Conservation (phyloP, 1,140 invertebrate genomes). For the Pogonomyrmex barbatus region DNA sequence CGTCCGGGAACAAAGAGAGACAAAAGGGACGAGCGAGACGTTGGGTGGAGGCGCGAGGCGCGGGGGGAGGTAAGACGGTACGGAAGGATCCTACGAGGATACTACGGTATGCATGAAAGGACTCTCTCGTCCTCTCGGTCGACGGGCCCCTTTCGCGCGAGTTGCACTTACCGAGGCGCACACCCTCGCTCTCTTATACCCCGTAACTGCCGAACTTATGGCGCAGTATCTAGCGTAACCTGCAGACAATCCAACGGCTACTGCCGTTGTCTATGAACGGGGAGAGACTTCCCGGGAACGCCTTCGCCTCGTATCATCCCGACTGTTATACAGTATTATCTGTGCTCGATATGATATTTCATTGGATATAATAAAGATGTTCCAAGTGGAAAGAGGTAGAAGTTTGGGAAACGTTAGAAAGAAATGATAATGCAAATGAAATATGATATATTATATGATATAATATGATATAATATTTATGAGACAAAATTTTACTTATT, state of each 20-base stretch:
- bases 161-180: constrained; percentile 64
- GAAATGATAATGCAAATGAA: neutral
- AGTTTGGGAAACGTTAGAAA: neutral
- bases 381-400: neutral
- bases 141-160: constrained; percentile 46
- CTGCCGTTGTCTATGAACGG: constrained; percentile 49
- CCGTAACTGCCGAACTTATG: constrained; percentile 79
- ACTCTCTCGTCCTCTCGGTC: constrained; percentile 66
- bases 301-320: constrained; percentile 11
- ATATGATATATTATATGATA: neutral
- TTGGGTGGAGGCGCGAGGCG: too few relatives aligned
- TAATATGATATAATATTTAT: too few relatives aligned
- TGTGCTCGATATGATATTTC: neutral
- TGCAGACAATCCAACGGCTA: constrained; percentile 58
- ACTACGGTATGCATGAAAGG: constrained; percentile 83
- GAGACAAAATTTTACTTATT: neutral
- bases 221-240: constrained; percentile 53
- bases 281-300: constrained; percentile 34
- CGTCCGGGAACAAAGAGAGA: neutral
- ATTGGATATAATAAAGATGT: constrained; percentile 34
- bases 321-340: constrained; percentile 18
- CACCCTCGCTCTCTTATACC: constrained; percentile 68
- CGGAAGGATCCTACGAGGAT: constrained; percentile 46
- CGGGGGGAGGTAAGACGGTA: neutral
- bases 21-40: constrained; percentile 27